A percentile compares a stretch with the other conserved stretches of the same genome.
Conservation (phyloP, 2,888 invertebrate species). For the Melipona beecheii region DNA sequence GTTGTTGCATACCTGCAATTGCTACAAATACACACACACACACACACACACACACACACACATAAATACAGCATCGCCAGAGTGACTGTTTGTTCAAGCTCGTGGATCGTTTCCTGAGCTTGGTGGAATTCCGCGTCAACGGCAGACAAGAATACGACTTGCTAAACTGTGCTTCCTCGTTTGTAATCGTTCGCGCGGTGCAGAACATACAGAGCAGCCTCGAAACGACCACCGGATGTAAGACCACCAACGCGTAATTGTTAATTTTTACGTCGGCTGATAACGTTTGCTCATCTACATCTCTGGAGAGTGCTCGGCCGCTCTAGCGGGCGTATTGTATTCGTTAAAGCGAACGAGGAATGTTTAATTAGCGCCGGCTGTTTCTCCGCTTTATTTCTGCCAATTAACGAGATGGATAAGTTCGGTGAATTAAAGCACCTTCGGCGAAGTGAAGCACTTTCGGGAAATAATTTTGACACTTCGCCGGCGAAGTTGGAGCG, state of each 20-base stretch:
- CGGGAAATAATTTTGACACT: background rate
- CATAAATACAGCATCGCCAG: background rate
- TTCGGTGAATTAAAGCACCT: background rate
- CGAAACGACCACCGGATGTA: background rate
- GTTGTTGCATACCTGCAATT: background rate
- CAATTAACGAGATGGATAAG: constrained; percentile 2
- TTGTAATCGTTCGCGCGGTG: background rate
- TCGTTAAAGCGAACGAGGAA: background rate
- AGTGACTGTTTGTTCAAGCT: too few species aligned
- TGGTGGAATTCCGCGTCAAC: background rate
- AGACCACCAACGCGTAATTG: background rate
- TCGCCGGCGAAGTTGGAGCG: background rate
- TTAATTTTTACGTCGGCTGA: constrained; percentile 14
- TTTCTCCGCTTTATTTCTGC: background rate
- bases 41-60: background rate
- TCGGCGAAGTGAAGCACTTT: background rate
- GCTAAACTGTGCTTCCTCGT: background rate
- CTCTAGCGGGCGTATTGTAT: background rate
- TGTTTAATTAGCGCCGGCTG: background rate
- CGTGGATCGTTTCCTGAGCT: background rate
- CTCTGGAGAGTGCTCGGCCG: background rate
- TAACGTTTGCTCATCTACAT: constrained; percentile 13
- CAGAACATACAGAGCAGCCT: background rate
- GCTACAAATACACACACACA: background rate
- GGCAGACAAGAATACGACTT: background rate